Conservation (phyloP, 2,888 invertebrate species). For the Amphipyra tragopoginis region DNA sequence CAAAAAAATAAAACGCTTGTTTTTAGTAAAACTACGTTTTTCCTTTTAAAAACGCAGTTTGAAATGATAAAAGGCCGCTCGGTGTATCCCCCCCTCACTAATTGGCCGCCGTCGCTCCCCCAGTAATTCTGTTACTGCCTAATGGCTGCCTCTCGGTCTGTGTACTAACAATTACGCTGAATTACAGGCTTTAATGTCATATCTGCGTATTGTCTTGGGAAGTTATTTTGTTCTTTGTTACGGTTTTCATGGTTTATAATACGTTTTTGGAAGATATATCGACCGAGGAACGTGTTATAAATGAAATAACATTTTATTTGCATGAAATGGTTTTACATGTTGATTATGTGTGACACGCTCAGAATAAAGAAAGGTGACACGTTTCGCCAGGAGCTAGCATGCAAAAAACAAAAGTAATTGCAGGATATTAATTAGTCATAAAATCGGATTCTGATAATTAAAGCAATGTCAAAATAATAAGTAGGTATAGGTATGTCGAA, state of each 20-base stretch:
- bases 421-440: too few species aligned
- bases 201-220: conserved; percentile 41
- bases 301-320: too few species aligned
- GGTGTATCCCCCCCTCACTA: conserved; percentile 44
- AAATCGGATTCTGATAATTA: too few species aligned
- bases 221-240: conserved; percentile 27
- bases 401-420: too few species aligned
- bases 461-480: too few species aligned
- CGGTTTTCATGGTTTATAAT: neutral
- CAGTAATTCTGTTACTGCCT: conserved; percentile 73
- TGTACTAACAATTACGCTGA: conserved; percentile 69
- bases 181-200: conserved; percentile 50
- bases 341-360: too few species aligned
- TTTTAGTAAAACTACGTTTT: conserved; percentile 13
- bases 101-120: conserved; percentile 62
- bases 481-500: too few species aligned
- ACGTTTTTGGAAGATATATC: neutral
- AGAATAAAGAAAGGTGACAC: too few species aligned
- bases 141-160: conserved; percentile 72
- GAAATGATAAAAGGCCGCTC: conserved; percentile 39
- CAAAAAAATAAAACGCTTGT: neutral
- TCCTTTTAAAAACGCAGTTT: conserved; percentile 29
- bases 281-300: too few species aligned
- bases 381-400: too few species aligned
- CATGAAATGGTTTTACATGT: too few species aligned